Evolutionary conservation across 2,113 vertebrate species (phyloP), one percentile per base, ranked within the genome.

Genomic region (Mormyrus iriodes): DNA sequence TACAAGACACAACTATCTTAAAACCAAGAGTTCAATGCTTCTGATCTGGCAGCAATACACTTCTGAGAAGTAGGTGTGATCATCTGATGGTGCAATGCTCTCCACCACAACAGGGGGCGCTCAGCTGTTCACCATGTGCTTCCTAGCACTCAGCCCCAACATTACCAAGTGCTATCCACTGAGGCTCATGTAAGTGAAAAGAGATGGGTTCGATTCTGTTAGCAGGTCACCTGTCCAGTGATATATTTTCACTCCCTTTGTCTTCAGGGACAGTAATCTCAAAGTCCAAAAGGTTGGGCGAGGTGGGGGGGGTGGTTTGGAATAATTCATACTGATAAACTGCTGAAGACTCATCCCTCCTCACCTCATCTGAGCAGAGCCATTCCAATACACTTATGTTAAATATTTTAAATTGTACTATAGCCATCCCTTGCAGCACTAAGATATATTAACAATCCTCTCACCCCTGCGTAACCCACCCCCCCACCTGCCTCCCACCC

Each of bases 331-430:
- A 95, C 92, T 90, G 89, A 89, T 91, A 90, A 90, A 89, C 91
- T 92, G 92, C 90, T 69, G 85, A 88, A 88, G 90, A 92, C 82
- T 17, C 93, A 91, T 92, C 92, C 94, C 93, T 93, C 31, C 79
- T 27, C 90, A 1, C 88, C n/a, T 46, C 42, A 61, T 48, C 19
- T 94, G 93, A 94, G 93, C 87, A 48, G 24, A 89, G 86, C 90
- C 89, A 90, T 91, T 88, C 82, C 90, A 65, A 96, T 95, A 96
- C 94, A 95, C 96, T 97, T 95, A 97, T 96, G 96, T 96, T 96
- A 97, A 96, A 97, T 95, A 96, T 94, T 95, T 96, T 95, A 96
- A 94, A 96, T 94, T 94, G 93, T 91, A 96, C 93, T 95, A 95
- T 95, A 95, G 95, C 95, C 95, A 94, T 93, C 94, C 94, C 94